These are phyloP conservation scores for Meloidogyne floridensis DNA, from an alignment of 1,140 invertebrate genomes.

Conservation along the genomic window DNA sequence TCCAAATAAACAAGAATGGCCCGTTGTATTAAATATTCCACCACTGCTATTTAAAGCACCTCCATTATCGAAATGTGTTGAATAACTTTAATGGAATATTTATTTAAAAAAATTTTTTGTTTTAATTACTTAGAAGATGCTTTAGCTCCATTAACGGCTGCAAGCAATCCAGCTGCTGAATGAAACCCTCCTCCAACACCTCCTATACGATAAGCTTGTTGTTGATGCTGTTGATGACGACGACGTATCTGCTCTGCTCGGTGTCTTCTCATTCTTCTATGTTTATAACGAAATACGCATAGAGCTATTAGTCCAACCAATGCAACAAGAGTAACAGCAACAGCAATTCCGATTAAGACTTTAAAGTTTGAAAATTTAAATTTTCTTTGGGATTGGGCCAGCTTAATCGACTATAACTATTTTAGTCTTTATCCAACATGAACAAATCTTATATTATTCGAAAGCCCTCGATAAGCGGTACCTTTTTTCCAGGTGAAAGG, in stretches of 20 bases:
- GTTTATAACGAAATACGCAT: conserved; percentile 45
- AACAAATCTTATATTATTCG: no score
- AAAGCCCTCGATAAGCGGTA: no score
- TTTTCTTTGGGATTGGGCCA: no score
- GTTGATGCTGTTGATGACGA: conserved; percentile 16
- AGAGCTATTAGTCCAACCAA: conserved; percentile 47
- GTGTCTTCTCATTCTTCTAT: conserved; percentile 29
- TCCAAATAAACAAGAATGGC: conserved; percentile 3
- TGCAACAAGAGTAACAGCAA: conserved; percentile 42
- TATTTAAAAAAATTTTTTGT: no score
- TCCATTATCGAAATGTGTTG: conserved; percentile 26
- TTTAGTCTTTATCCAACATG: no score
- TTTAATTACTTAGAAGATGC: neutral
- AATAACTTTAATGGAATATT: neutral
- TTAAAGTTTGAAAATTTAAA: neutral
- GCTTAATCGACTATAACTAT: no score
- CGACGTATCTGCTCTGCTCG: conserved; percentile 28
- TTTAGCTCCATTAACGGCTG: neutral
- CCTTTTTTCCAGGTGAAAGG: no score
- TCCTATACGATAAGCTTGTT: neutral
- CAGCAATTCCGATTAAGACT: conserved; percentile 41
- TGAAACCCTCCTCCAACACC: conserved; percentile 3
- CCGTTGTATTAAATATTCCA: conserved; percentile 42
- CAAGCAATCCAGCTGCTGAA: conserved; percentile 5
- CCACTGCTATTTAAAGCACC: conserved; percentile 18